phyloP scores from a whole-genome alignment of 2,113 vertebrate species.

The Myodes glareolus region DNA sequence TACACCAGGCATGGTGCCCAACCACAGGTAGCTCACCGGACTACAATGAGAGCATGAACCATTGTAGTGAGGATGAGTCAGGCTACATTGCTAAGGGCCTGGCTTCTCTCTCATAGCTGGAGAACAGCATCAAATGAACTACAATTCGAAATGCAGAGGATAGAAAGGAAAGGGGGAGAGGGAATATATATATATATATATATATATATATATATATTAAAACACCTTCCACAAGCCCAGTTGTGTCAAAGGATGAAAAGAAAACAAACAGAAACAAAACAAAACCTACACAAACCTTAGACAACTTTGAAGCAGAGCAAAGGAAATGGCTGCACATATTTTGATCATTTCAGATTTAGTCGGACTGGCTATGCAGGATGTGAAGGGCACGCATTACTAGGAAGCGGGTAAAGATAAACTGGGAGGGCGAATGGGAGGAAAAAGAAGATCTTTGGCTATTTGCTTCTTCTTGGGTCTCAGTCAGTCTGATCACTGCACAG shows the following conservation, averaged over 20 bases:
- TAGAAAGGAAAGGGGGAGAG: background rate
- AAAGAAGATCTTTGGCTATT: background rate
- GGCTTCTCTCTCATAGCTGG: background rate
- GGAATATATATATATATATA: background rate
- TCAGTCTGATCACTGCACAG: background rate
- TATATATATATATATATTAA: background rate
- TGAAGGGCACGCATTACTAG: background rate
- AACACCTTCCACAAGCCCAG: background rate
- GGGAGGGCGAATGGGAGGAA: background rate
- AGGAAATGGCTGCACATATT: background rate
- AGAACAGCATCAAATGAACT: background rate
- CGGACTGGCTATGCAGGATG: background rate
- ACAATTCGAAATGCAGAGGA: background rate
- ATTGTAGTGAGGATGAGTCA: background rate
- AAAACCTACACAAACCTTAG: background rate
- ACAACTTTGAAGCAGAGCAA: background rate
- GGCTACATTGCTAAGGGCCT: background rate
- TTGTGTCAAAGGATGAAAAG: background rate
- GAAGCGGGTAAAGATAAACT: background rate
- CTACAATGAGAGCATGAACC: background rate
- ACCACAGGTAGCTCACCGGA: background rate
- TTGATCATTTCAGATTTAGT: background rate
- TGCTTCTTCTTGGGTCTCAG: background rate
- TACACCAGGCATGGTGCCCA: background rate
- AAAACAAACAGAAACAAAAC: background rate